Evolutionary conservation across 2,888 invertebrate genomes (phyloP), one percentile per base, ranked within the genome.

Genomic region (Philereme transversata): DNA sequence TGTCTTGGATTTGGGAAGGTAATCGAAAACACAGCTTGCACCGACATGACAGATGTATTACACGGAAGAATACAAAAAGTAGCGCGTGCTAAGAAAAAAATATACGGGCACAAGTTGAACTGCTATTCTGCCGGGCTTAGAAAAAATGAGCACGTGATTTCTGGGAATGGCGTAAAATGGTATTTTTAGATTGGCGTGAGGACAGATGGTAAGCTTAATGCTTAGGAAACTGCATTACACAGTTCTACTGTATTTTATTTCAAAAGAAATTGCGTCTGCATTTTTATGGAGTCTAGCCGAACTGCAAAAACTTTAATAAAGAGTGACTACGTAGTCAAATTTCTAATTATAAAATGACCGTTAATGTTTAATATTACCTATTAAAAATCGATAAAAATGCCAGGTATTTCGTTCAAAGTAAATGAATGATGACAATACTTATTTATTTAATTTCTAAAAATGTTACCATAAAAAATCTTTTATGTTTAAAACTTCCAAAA

Each of bases 41-140:
- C 57, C 81, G 89, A 88, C 91, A 92, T 81, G 89, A 88, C 91
- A 92, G 91, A 89, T 92, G 91, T 79, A 83, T 72, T 73, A 76
- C 85, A 87, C 88, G 87, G 86, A 88, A 88, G 82, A 22, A 83
- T 74, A 81, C 78, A 90, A 89, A 90, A 90, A 90, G 75, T 55
- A 83, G 90, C 90, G 85, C 90, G 90, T 88, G 91, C 88, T 82
- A 69, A 66, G 70, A 84, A 89, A 90, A 89, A 92, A 90, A 87
- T 83, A 90, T 87, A 83, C 88, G 88, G 88, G 90, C 79, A 88
- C 91, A 91, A 91, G 91, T 92, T 90, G 88, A 72, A 76, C 76
- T 77, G 22, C 78, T 53, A 81, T 79, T 82, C 80, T 80, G 82
- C 80, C 76, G 55, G 36, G 55, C 11, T 80, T 73, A 62, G 73